Conservation (phyloP, 2,888 invertebrate species). For the Scrobipalpa costella region DNA sequence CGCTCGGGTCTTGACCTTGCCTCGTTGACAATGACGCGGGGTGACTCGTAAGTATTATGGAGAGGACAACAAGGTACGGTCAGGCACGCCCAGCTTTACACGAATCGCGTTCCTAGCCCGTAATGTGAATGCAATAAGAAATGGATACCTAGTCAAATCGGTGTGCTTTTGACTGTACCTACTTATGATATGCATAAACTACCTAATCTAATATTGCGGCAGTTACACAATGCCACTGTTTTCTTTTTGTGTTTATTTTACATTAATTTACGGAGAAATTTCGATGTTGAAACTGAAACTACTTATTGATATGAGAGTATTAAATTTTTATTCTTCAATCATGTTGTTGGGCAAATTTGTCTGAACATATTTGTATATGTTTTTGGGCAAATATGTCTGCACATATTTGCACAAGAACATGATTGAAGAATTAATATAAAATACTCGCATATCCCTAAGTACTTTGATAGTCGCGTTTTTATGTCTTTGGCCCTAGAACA, state of each 20-base stretch:
- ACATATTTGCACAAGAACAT: too few species aligned
- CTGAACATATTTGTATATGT: too few species aligned
- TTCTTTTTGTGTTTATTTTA: not conserved
- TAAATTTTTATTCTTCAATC: too few species aligned
- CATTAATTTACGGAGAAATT: not conserved
- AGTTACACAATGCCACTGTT: not conserved
- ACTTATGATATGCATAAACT: not conserved
- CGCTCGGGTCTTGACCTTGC: not conserved
- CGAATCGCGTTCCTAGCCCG: not conserved
- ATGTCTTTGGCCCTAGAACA: too few species aligned
- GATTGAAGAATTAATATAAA: too few species aligned
- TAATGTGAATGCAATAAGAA: not conserved
- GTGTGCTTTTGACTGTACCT: not conserved
- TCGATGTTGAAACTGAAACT: too few species aligned
- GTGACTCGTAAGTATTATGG: not conserved
- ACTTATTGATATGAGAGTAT: too few species aligned
- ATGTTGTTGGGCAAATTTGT: too few species aligned
- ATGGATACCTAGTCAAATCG: not conserved
- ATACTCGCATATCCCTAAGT: too few species aligned
- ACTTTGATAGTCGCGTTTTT: too few species aligned
- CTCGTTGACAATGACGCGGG: not conserved
- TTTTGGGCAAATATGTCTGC: too few species aligned
- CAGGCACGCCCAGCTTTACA: not conserved
- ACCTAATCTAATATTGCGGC: not conserved
- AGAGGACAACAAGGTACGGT: not conserved